Base-by-base conservation (phyloP, 2,113 vertebrate genomes). In the Ptyas mucosa region DNA sequence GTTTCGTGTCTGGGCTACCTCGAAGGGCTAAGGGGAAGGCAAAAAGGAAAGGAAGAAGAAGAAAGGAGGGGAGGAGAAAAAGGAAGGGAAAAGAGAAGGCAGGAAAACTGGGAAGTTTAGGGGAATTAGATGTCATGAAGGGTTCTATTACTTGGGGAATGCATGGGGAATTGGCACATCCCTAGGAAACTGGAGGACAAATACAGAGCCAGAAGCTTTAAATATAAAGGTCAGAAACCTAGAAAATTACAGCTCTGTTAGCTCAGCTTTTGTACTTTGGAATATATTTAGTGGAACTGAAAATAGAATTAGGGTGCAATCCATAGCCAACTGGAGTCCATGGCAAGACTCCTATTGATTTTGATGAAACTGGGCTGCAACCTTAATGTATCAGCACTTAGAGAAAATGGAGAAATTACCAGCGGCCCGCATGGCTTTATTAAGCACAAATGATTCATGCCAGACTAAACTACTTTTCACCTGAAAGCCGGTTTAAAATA, bases 331-430 rank as follows among this genome's bases (percentile, higher is more conserved):
- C 26, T 81, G 91, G 87, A 81, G 51, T 92, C 61, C 46, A 23
- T 89, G 61, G 61, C 87, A 92, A 23, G 23, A 10, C n/a, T 46
- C 91, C 34, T 53, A 81, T 81, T 89, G 91, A 81, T 89, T 92
- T 23, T 92, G 54, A 92, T 34, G 87, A 52, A 57, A 20, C 87
- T 46, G 58, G 87, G 61, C 91, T 92, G 61, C 91, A 88, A 57
- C 61, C 18, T 81, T 92, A 92, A 92, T 92, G 91, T 81, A 85
- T 81, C 52, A 57, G 87, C 87, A 92, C 61, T 92, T 89, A 89
- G 75, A 92, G 87, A 85, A 92, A 92, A 89, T 49, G 58, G 91
- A 55, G 91, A 57, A 69, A 92, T 92, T 89, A 89, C 91, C 29
- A 81, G 61, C 64, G 49, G 91, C 8, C 91, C 81, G 39, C 91